phyloP scores from a whole-genome alignment of 2,797 vertebrate species.

The Cossypha polioptera region DNA sequence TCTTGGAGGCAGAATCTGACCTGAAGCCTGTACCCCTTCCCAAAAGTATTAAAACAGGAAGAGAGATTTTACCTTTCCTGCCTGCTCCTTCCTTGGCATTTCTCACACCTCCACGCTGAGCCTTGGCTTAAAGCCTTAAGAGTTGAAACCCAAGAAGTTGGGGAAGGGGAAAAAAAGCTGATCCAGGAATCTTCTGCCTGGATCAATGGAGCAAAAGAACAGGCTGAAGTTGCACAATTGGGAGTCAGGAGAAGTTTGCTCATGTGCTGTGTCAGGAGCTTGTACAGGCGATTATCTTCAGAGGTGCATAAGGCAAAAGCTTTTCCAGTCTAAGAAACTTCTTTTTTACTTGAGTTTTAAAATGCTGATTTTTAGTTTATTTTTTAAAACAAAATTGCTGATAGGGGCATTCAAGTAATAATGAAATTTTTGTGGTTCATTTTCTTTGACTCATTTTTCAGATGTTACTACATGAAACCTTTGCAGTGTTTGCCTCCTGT shows the following conservation, averaged over 20 bases:
- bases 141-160: not conserved
- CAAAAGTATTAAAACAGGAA: not conserved
- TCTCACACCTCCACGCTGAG: not conserved
- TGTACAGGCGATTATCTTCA: not conserved
- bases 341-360: not conserved
- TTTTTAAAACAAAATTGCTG: not conserved
- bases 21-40: not conserved
- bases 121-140: not conserved
- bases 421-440: not conserved
- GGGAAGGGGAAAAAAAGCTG: not conserved
- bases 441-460: not conserved
- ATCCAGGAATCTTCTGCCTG: slow-evolving; percentile 8
- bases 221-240: slow-evolving; percentile 33
- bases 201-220: slow-evolving; percentile 29
- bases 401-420: not conserved
- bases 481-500: not conserved
- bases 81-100: not conserved
- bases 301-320: not conserved
- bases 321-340: not conserved
- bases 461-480: not conserved
- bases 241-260: not conserved
- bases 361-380: not conserved
- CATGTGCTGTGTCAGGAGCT: slow-evolving; percentile 20
- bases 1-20: not conserved
- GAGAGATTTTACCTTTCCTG: not conserved